Base-by-base conservation (phyloP, 2,113 vertebrate genomes). In the Lathamus discolor region DNA sequence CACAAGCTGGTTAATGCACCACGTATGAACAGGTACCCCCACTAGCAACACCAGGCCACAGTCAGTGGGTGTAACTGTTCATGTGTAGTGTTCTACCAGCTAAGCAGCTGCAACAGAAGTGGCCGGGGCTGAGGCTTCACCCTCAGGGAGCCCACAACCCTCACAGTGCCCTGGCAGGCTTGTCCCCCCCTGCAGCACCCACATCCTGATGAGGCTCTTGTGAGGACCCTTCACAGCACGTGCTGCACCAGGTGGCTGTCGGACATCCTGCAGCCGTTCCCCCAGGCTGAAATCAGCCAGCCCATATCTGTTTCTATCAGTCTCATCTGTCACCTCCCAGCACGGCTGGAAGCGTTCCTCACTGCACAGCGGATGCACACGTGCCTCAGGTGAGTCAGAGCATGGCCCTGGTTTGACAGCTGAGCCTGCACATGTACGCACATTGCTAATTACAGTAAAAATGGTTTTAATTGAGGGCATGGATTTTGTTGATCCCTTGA, bases 151-250 rank as follows among this genome's bases (percentile, higher is more conserved):
- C 55, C 1, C 1, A 28, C 3, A 9, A 46, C 23, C 9, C 33
- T 57, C 17, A 8, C 12, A 11, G 70, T 28, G 28, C 29, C 61
- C 80, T 67, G 48, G 59, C 63, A 70, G 62, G 27, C 31, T 44
- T 7, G 7, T 41, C 59, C 7, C 1, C 8, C 41, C 48, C 51
- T 2, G 7, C 2, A 31, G 55, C 44, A 39, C 25, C 24, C 55
- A 15, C 37, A 39, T 1, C 4, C n/a, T 55, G 69, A 44, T 1
- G 20, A 72, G 43, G 57, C 39, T 83, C 37, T 86, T 6, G 5
- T 9, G 46, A 82, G 44, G 39, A 54, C 4, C 0, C 0, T 7
- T 29, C 33, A 13, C 48, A 52, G 23, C 86, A 37, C 0, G 2
- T 72, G 73, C 55, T 72, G 39, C 91, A 17, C 0, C 23, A 57